A percentile compares a stretch with the other conserved stretches of the same genome.
Conservation (phyloP, 1,140 invertebrate genomes). For the Centruroides sculpturatus region DNA sequence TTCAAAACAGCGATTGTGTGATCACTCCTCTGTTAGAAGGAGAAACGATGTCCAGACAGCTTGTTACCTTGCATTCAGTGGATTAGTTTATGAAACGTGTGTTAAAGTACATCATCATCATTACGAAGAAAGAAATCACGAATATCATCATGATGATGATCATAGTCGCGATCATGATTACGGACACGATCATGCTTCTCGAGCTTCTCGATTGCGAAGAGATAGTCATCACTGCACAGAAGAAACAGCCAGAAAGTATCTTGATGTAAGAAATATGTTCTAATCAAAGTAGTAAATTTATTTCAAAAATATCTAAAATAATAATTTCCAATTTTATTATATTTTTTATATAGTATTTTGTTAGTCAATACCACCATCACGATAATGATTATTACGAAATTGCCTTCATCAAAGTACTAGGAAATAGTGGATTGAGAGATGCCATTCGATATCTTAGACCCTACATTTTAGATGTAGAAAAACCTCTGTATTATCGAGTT, state of each 20-base stretch:
- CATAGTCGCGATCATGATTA: constrained; percentile 2
- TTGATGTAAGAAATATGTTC: constrained; percentile 3
- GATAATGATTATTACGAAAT: constrained; percentile 1
- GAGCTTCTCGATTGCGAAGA: background rate
- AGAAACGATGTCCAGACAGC: background rate
- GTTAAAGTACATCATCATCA: background rate
- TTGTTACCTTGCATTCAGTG: constrained; percentile 2
- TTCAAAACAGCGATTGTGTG: constrained; percentile 3
- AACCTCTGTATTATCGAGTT: background rate
- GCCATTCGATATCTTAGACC: constrained; percentile 2
- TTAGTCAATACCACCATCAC: background rate
- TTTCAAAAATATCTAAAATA: background rate
- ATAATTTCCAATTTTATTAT: background rate
- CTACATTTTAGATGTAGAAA: constrained; percentile 1
- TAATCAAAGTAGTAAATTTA: too few relatives aligned
- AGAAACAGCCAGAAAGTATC: constrained; percentile 8
- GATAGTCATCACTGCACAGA: background rate
- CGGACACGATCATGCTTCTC: background rate
- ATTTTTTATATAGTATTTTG: constrained; percentile 5
- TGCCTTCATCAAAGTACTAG: constrained; percentile 4
- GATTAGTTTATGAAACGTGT: constrained; percentile 8
- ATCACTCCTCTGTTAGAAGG: constrained; percentile 1
- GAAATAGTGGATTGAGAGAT: constrained; percentile 10
- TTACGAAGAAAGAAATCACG: too few relatives aligned
- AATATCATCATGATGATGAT: too few relatives aligned